phyloP scores from a whole-genome alignment of 2,888 invertebrate genomes.

The Drosophila rubida region DNA sequence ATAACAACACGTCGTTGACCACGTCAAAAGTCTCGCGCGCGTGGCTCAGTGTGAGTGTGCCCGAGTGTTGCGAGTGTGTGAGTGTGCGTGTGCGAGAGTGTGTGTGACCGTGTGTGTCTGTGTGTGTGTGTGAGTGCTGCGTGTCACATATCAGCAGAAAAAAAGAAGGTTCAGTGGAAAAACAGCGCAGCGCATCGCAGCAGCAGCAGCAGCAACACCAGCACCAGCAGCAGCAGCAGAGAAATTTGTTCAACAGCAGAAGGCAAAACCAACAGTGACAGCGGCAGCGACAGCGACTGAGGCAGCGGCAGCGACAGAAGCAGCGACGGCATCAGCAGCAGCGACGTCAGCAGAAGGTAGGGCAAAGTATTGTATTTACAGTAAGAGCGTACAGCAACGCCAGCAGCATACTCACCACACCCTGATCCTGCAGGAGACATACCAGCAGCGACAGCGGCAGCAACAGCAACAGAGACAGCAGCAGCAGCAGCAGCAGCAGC shows the following conservation, averaged over 20 bases:
- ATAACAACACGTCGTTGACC: slow-evolving; percentile 32
- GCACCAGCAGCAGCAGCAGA: slow-evolving; percentile 27
- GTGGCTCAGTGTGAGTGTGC: slow-evolving; percentile 44
- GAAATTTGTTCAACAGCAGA: slow-evolving; percentile 41
- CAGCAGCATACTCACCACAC: slow-evolving; percentile 82
- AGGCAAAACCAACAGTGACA: slow-evolving; percentile 60
- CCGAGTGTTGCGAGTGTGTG: slow-evolving; percentile 32
- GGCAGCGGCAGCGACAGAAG: slow-evolving; percentile 31
- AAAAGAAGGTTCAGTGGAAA: slow-evolving; percentile 44
- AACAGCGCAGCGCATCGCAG: slow-evolving; percentile 36
- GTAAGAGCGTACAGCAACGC: slow-evolving; percentile 50
- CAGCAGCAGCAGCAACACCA: slow-evolving; percentile 38
- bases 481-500: slow-evolving; percentile 40
- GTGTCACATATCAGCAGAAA: slow-evolving; percentile 70
- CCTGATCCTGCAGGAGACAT: slow-evolving; percentile 78
- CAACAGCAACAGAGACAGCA: slow-evolving; percentile 40
- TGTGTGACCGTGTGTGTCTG: slow-evolving; percentile 35
- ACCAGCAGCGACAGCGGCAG: slow-evolving; percentile 14
- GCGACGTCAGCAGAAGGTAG: slow-evolving; percentile 69
- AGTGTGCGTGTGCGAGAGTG: slow-evolving; percentile 33
- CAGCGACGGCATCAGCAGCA: slow-evolving; percentile 45
- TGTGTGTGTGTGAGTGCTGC: slow-evolving; percentile 50
- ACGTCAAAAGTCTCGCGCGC: slow-evolving; percentile 52
- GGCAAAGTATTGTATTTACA: slow-evolving; percentile 63
- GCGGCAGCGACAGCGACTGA: slow-evolving; percentile 35